phyloP scores from a whole-genome alignment of 2,888 invertebrate genomes.

The Mechanitis messenoides region DNA sequence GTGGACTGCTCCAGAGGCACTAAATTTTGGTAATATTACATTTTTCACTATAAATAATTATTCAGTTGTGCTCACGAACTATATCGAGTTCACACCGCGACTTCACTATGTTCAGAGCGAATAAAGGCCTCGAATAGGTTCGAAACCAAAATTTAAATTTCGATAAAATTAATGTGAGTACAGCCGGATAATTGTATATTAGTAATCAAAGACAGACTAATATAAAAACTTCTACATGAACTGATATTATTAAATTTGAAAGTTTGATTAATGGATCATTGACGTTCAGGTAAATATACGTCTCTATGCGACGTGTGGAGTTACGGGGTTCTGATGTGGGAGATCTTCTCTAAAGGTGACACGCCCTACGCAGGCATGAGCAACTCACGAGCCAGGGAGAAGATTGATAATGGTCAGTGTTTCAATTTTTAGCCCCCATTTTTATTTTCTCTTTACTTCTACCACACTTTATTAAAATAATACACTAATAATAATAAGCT shows the following conservation, averaged over 20 bases:
- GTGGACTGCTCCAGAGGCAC: conserved; percentile 98
- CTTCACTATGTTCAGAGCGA: too few relatives aligned
- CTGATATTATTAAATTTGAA: too few relatives aligned
- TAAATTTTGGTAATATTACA: conserved; percentile 86
- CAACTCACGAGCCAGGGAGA: conserved; percentile 94
- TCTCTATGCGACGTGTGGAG: conserved; percentile 98
- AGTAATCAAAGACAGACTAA: too few relatives aligned
- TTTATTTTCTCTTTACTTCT: neutral
- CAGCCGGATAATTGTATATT: too few relatives aligned
- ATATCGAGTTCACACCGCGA: too few relatives aligned
- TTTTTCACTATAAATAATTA: neutral
- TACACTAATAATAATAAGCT: too few relatives aligned
- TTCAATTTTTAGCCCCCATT: neutral
- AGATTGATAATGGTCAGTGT: conserved; percentile 89
- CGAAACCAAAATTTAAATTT: too few relatives aligned
- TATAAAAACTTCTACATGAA: too few relatives aligned
- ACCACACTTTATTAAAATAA: neutral
- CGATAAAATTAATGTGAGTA: too few relatives aligned
- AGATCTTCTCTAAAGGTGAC: conserved; percentile 95
- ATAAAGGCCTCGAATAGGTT: too few relatives aligned
- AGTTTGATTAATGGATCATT: too few relatives aligned
- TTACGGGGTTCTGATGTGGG: conserved; percentile 97
- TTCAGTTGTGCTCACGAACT: too few relatives aligned
- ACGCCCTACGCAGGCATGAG: conserved; percentile 96
- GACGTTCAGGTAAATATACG: conserved; percentile 88